Percentiles rank a stretch among this genome's conserved stretches.
phyloP scores from a whole-genome alignment of 2,797 vertebrate genomes.

The Ctenosaura bakeri region DNA sequence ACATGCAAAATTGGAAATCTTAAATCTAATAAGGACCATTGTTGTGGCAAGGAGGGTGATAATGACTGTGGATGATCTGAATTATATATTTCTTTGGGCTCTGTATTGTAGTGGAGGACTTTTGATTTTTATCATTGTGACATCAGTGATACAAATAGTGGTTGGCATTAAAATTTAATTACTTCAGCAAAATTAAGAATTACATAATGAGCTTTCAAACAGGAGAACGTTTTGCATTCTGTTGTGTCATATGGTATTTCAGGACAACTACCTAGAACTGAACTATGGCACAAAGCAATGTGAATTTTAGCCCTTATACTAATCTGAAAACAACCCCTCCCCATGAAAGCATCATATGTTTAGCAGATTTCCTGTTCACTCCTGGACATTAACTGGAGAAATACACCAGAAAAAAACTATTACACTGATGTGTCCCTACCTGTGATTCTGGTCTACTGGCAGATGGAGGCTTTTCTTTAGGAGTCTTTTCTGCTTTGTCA shows the following conservation, averaged over 20 bases:
- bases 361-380: background rate
- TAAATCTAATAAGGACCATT: background rate
- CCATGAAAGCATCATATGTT: background rate
- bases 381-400: background rate
- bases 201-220: background rate
- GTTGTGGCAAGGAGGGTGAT: background rate
- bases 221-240: background rate
- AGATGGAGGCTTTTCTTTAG: conserved; percentile 65
- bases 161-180: conserved; percentile 3
- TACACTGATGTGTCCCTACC: conserved; percentile 69
- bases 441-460: conserved; percentile 74
- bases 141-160: background rate
- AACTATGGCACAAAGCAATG: background rate
- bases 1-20: background rate
- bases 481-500: conserved; percentile 77
- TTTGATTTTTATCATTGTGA: background rate
- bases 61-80: background rate
- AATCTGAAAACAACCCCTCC: background rate
- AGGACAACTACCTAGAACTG: background rate
- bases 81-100: background rate
- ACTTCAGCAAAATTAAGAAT: background rate
- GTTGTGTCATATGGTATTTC: background rate
- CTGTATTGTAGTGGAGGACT: background rate
- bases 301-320: background rate
- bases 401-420: background rate